Evolutionary conservation across 2,113 vertebrate species (phyloP), one percentile per base, ranked within the genome.

Genomic region (Lates calcarifer): DNA sequence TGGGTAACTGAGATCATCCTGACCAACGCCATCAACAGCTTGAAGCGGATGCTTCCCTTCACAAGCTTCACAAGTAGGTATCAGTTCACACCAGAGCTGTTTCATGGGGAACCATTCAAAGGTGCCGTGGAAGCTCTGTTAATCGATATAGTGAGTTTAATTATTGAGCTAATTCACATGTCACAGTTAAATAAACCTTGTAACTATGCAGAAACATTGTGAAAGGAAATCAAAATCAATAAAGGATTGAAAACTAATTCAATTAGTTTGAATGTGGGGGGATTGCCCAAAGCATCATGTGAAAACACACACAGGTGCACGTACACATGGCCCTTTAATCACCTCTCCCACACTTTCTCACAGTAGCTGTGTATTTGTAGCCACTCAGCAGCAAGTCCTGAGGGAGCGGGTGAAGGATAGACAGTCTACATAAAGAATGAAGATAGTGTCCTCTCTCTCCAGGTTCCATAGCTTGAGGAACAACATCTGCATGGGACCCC

Each of bases 401-500:
- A 37, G 80, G 61, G 79, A 82, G 39, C 3, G 24, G 15, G 20
- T 51, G n/a, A 66, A 69, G 64, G 31, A 80, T 28, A 35, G 60
- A 84, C 56, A 39, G 53, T 65, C 58, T 14, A 51, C 41, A 77
- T 18, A n/a, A 86, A 31, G 74, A 70, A 26, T 14, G 29, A 83
- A 33, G 33, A 74, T 81, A 6, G 35, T 68, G 58, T 72, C 53
- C 62, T 73, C 55, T 69, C 66, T 82, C 28, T 79, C 35, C 60
- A 65, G 61, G 66, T 79, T 84, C 20, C 17, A n/a, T 77, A 26
- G 76, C 73, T 69, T 45, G 70, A 33, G 77, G 84, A 73, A 31
- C 43, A 72, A 88, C 77, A 87, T 85, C 82, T 90, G 75, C 74
- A 77, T 6, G 6, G 41, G 60, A 60, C 24, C 55, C 55, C 22